Base-by-base conservation (phyloP, 1,140 invertebrate genomes). In the Ceratitis capitata region DNA sequence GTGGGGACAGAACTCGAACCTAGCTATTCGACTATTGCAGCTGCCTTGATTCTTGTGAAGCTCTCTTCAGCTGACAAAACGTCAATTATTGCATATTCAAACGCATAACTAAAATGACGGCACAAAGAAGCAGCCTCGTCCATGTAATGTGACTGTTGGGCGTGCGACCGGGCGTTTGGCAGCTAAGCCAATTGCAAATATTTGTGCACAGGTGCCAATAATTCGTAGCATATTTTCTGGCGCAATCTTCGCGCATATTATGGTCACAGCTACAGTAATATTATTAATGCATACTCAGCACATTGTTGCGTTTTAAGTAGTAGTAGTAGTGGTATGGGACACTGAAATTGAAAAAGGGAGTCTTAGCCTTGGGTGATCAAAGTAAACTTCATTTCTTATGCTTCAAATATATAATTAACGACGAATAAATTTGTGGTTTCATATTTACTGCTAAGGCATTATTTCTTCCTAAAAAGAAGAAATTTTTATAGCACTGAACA, bases 131-230 rank as follows among this genome's bases (percentile, higher is more conserved):
- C n/a, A n/a, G n/a, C n/a, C n/a, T n/a, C n/a, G n/a, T n/a, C n/a
- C n/a, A n/a, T n/a, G n/a, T n/a, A n/a, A n/a, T n/a, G n/a, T n/a
- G n/a, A n/a, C n/a, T n/a, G n/a, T n/a, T n/a, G n/a, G n/a, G n/a
- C n/a, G n/a, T n/a, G n/a, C n/a, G n/a, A n/a, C n/a, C n/a, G 58
- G 58, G 23, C 58, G 58, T 6, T 19, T 78, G 35, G n/a, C 16
- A 42, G 42, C 35, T 35, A 42, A 45, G 69, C 16, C 9, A 47
- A 47, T 2, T 2, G 16, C 51, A 83, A 83, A 83, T 83, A 83
- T 83, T 83, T 83, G 82, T 49, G 47, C 82, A 56, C 82, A 83
- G 82, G 82, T 83, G 82, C 82, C 47, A 83, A 83, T 83, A 83
- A 83, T 83, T 45, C 47, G 82, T 51, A 83, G 82, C 45, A 83